Percentiles rank a stretch among this genome's conserved stretches.
phyloP scores from a whole-genome alignment of 2,113 vertebrate species.

The Sylvicapra grimmia region DNA sequence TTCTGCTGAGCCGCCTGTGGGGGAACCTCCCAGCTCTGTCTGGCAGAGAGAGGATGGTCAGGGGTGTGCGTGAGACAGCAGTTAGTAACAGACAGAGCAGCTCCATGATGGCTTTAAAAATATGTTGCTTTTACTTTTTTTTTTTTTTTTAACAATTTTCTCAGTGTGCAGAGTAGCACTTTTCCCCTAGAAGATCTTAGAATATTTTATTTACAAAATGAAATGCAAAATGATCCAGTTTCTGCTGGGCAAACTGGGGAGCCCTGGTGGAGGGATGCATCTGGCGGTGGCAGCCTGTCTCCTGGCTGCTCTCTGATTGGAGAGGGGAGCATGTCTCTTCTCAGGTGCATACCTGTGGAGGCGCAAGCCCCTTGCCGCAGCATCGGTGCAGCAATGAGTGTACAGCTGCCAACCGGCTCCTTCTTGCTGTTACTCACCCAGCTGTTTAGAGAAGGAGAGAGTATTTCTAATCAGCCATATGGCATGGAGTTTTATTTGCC shows the following conservation, averaged over 20 bases:
- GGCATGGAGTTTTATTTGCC: slow-evolving; percentile 88
- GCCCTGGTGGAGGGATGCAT: slow-evolving; percentile 66
- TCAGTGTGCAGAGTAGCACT: slow-evolving; percentile 45
- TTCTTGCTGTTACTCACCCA: slow-evolving; percentile 94
- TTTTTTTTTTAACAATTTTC: slow-evolving; percentile 50
- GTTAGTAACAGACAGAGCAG: slow-evolving; percentile 45
- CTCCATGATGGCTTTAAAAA: slow-evolving; percentile 15
- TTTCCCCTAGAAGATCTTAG: slow-evolving; percentile 70
- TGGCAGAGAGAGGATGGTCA: slow-evolving; percentile 47
- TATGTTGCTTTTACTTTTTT: slow-evolving; percentile 59
- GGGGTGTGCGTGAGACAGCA: background rate
- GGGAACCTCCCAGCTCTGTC: background rate
- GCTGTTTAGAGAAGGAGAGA: slow-evolving; percentile 93
- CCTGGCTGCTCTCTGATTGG: slow-evolving; percentile 49
- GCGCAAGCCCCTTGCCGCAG: slow-evolving; percentile 83
- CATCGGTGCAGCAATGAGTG: slow-evolving; percentile 85
- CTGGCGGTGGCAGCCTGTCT: slow-evolving; percentile 71
- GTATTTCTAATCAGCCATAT: slow-evolving; percentile 95
- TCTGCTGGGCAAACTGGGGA: slow-evolving; percentile 65
- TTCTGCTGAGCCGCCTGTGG: background rate
- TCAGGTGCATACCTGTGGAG: slow-evolving; percentile 85
- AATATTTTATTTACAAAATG: slow-evolving; percentile 70
- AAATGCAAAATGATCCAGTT: slow-evolving; percentile 66
- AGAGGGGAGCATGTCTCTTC: slow-evolving; percentile 74
- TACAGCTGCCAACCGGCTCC: slow-evolving; percentile 92